Evolutionary conservation across 2,888 invertebrate species (phyloP).

Genomic region (Bedellia somnulentella): DNA sequence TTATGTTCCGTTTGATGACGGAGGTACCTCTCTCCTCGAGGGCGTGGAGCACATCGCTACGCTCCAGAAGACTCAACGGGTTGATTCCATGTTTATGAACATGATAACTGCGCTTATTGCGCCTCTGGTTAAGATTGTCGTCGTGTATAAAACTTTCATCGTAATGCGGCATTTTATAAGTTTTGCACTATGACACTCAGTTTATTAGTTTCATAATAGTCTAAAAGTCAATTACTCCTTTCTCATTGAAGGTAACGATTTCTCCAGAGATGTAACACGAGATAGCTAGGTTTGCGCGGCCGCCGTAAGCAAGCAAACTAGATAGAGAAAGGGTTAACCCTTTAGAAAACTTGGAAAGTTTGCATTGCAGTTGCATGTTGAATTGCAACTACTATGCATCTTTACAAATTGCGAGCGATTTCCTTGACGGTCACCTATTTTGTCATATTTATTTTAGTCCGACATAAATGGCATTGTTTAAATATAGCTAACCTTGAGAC

Average conservation of each 20-base stretch:
- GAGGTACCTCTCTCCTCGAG: slow-evolving; percentile 40
- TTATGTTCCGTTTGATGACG: slow-evolving; percentile 44
- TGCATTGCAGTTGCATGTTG: slow-evolving; percentile 17
- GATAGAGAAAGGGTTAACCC: slow-evolving; percentile 34
- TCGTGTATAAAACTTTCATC: slow-evolving; percentile 54
- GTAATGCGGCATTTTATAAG: slow-evolving; percentile 48
- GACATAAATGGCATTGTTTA: no score
- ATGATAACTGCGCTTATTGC: slow-evolving; percentile 53
- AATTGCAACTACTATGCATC: no score
- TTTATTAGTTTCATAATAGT: no score
- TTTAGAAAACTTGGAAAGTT: slow-evolving; percentile 46
- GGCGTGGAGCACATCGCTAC: slow-evolving; percentile 30
- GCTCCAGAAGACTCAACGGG: slow-evolving; percentile 29
- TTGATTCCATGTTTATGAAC: slow-evolving; percentile 48
- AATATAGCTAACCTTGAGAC: no score
- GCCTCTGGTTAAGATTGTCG: slow-evolving; percentile 48
- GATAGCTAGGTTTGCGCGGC: slow-evolving; percentile 14
- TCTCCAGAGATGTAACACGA: slow-evolving; percentile 2
- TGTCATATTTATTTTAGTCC: no score
- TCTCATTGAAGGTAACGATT: no score
- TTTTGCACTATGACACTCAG: no score
- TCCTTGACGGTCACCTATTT: no score
- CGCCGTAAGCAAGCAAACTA: slow-evolving; percentile 12
- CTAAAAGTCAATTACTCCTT: no score
- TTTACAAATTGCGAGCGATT: no score